Base-by-base conservation (phyloP, 2,888 invertebrate species). In the Chalcosyrphus nemorum region DNA sequence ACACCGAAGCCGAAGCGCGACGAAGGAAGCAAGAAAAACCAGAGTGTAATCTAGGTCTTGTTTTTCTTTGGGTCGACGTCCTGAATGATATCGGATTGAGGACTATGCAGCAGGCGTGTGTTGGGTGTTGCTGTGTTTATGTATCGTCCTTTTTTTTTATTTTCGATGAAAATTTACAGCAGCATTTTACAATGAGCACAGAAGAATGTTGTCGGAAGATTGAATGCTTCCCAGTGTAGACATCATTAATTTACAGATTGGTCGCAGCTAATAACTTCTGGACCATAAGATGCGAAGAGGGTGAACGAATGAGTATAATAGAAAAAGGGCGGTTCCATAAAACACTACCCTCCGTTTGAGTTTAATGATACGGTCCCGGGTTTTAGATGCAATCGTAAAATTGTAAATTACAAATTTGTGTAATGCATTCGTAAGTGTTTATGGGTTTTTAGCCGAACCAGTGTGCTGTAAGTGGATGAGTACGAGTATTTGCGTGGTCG, bases 31-130 rank as follows among this genome's bases (percentile, higher is more conserved):
- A 54, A 72, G 71, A 65, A 81, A 59, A 80, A 24, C 71, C 68
- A 32, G 17, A 71, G 68, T 54, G 61, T 82, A 82, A 82, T 77
- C 72, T 82, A 61, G 76, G 82, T 77, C 82, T 68, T 82, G 82
- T 68, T 77, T 77, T 76, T 66, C 66, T 77, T 77, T 77, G 61
- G 82, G 82, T 82, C 82, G 77, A 72, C 35, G 77, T 82, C 82
- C 82, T 82, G 47, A 59, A 76, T 76, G 45, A 15, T 71, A 81
- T 81, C 65, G 81, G 38, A 56, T 68, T 70, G 19, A 57, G 21
- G 19, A 43, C 3, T 24, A 24, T 35, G 11, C 38, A 7, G 19
- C 15, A 66, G 66, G 27, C 21, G n/a, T n/a, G 13, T 2, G 32
- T 4, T 6, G 15, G 52, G 43, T 41, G 21, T 9, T 52, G 24